Percentiles rank a stretch among this genome's conserved stretches.
Evolutionary conservation across 2,113 vertebrate genomes (phyloP).

Genomic region (Bungarus multicinctus): DNA sequence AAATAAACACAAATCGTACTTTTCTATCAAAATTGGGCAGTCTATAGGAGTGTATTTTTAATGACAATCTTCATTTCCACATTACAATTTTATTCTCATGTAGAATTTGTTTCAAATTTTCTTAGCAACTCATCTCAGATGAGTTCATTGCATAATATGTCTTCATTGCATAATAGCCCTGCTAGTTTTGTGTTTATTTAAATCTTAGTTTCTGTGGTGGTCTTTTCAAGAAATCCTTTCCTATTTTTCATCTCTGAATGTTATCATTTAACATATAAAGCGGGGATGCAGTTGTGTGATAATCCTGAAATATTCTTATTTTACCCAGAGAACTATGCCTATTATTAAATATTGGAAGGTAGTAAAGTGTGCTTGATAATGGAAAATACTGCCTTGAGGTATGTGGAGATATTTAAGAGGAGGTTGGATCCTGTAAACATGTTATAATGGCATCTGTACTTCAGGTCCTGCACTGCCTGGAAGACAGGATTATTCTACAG

Average conservation of each 20-base stretch:
- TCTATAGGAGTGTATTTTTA: constrained; percentile 56
- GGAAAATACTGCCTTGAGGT: neutral
- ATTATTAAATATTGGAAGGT: neutral
- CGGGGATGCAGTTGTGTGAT: neutral
- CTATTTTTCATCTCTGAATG: constrained; percentile 36
- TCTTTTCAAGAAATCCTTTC: constrained; percentile 47
- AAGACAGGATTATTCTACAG: neutral
- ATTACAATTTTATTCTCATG: constrained; percentile 35
- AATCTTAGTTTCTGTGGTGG: constrained; percentile 50
- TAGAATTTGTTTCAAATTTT: constrained; percentile 63
- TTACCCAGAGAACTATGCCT: neutral
- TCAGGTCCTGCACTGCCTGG: neutral
- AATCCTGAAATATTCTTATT: neutral
- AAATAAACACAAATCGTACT: neutral
- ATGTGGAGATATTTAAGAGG: neutral
- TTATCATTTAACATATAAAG: constrained; percentile 20
- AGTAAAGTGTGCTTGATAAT: neutral
- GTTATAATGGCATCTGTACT: neutral
- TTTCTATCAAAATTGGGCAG: neutral
- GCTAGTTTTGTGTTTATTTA: constrained; percentile 43
- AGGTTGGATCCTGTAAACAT: neutral
- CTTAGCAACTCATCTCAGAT: constrained; percentile 40
- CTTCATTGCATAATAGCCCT: constrained; percentile 39
- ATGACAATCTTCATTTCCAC: constrained; percentile 47
- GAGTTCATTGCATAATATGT: no score